Base-by-base conservation (phyloP, 2,888 invertebrate genomes). In the Daptonema setosum region DNA sequence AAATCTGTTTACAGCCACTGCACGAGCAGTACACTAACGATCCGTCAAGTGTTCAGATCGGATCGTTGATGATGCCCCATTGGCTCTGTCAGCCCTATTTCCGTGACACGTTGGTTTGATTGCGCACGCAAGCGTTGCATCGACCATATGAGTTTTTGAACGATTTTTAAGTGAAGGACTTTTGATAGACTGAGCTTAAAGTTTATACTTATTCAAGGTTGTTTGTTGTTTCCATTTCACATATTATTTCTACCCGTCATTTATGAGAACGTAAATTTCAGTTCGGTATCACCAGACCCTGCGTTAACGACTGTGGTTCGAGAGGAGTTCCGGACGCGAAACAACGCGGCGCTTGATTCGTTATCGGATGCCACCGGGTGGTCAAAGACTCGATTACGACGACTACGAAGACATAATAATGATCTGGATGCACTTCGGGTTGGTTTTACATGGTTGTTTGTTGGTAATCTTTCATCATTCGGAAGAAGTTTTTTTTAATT, bases 81-180 rank as follows among this genome's bases (percentile, higher is more conserved):
- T 68, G 64, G 64, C 58, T 67, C n/a, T 62, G 62, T 25, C 67
- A 68, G 57, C 68, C 68, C 2, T 67, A 68, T 57, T 53, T 35
- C 35, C 5, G 53, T 30, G 14, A n/a, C 22, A 53, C 22, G 3
- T 8, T 8, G 8, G 47, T 22, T 47, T 5, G 11, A 11, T 11
- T 11, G 11, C 11, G 20, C 41, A 20, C 11, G 20, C 11, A 41
- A 41, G 11, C 41, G 41, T 11, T 20, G n/a, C n/a, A n/a, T n/a
- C n/a, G n/a, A n/a, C n/a, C 41, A 20, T 11, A 41, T 41, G 41
- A 41, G 11, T 14, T 14, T 11, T 41, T 41, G 20, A 41, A 41
- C n/a, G n/a, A n/a, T n/a, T n/a, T n/a, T n/a, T n/a, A 35, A 35
- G 50, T 50, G 50, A 24, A 5, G 22, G 26, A 5, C 11, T 5